These are phyloP conservation scores for Chrysina gloriosa DNA, from an alignment of 2,888 invertebrate genomes.

Conservation along the genomic window DNA sequence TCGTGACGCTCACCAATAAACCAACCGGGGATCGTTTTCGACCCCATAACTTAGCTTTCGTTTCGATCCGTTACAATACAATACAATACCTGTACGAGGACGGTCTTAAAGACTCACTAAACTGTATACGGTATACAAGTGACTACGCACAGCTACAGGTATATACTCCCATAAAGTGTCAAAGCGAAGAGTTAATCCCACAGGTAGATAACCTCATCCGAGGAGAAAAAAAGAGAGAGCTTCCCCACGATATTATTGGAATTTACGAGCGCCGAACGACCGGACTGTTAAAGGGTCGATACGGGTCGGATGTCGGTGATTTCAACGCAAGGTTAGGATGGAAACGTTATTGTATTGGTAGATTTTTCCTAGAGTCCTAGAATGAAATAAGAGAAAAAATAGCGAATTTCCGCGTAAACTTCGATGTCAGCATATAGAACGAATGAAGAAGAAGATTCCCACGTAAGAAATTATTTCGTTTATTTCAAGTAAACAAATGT, in stretches of 20 bases:
- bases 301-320: not conserved
- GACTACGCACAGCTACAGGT: not conserved
- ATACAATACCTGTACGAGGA: no score
- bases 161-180: not conserved
- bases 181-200: conserved; percentile 23
- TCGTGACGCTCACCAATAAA: not conserved
- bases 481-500: no score
- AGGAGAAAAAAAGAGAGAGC: not conserved
- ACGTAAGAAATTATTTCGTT: no score
- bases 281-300: not conserved
- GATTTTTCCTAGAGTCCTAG: no score
- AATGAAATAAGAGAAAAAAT: no score
- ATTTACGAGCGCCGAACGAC: conserved; percentile 23
- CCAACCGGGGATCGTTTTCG: no score
- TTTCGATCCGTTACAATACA: no score
- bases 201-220: conserved; percentile 35
- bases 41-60: no score
- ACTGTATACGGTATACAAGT: not conserved
- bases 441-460: no score
- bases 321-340: not conserved
- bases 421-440: no score
- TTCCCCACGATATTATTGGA: conserved; percentile 21
- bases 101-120: no score
- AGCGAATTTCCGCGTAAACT: no score
- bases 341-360: not conserved